Evolutionary conservation across 2,113 vertebrate species (phyloP).

Genomic region (Pandion haliaetus): DNA sequence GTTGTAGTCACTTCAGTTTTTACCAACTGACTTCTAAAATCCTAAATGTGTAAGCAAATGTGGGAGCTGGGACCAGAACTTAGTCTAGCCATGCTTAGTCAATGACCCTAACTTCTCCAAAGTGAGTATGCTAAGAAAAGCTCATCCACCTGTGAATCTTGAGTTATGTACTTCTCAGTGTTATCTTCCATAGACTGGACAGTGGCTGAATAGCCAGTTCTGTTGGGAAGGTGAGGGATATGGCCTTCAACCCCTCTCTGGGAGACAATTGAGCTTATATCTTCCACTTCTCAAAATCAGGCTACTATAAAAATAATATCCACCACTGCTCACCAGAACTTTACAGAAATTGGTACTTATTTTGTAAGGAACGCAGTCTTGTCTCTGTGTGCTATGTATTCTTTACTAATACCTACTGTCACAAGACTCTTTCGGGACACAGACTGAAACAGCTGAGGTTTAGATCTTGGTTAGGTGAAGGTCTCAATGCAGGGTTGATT

Average conservation of each 20-base stretch:
- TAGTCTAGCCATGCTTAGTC: neutral
- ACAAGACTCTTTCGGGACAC: neutral
- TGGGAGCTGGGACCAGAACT: neutral
- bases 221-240: neutral
- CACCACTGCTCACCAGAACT: neutral
- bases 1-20: neutral
- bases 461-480: neutral
- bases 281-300: neutral
- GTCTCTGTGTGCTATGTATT: neutral
- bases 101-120: neutral
- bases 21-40: neutral
- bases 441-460: neutral
- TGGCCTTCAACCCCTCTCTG: neutral
- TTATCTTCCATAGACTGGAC: neutral
- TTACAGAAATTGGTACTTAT: neutral
- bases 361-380: neutral
- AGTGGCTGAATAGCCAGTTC: neutral
- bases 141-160: neutral
- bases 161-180: neutral
- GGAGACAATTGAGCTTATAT: neutral
- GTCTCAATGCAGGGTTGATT: neutral
- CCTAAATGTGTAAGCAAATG: rapidly evolving
- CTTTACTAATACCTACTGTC: neutral
- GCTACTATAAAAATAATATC: neutral
- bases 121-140: neutral